Base-by-base conservation (phyloP, 2,888 invertebrate species). In the Melieria omissa region DNA sequence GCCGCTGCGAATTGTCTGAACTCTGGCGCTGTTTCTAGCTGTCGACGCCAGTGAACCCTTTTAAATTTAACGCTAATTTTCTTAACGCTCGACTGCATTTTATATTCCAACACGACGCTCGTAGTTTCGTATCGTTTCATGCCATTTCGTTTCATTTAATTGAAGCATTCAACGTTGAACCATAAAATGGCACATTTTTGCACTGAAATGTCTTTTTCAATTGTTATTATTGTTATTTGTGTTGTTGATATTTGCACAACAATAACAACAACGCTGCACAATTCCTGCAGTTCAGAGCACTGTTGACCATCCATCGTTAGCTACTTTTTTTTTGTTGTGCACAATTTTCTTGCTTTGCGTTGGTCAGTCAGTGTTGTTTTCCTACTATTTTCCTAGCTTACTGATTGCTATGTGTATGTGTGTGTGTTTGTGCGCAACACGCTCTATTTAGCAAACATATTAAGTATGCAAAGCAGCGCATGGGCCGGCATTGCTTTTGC, bases 1-100 rank as follows among this genome's bases (percentile, higher is more conserved):
- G 29, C 3, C 29, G 29, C 29, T 29, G 29, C 29, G 29, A 29
- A 29, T 29, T 29, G 29, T 29, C 29, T 29, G 29, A 29, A 29
- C 29, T 29, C 3, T 29, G 29, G 29, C 29, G 29, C 29, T 29
- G 29, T 29, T 2, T 49, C 49, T 3, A 9, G 9, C 4, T 57
- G 60, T 42, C 45, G 29, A 61, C 44, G 45, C 12, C 61, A 61
- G 8, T 61, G 61, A 61, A 61, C 61, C 45, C 45, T 9, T 61
- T 61, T 42, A 61, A 61, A 61, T 61, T 61, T 61, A 61, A 61
- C 61, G 8, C 29, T 61, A 6, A 61, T 42, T 61, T 45, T 45
- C 61, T 44, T 29, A 61, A 61, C 45, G 45, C 61, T 61, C 44
- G 44, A 14, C 44, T 61, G 61, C 61, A 45, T 61, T 42, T 61